These are phyloP conservation scores for Dichetophora obliterata DNA, from an alignment of 2,888 invertebrate genomes.

Conservation along the genomic window DNA sequence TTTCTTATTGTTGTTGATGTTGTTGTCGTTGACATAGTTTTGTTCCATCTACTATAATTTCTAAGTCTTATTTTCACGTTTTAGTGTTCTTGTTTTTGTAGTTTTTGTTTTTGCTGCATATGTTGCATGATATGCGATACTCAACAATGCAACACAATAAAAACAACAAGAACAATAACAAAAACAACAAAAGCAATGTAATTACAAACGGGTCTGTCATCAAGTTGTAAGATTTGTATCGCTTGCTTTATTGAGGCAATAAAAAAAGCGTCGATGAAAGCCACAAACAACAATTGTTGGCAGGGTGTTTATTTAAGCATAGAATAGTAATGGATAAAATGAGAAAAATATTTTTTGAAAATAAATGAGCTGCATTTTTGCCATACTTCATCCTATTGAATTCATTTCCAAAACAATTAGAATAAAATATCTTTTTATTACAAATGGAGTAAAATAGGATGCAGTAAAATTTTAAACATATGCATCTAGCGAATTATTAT, in stretches of 20 bases:
- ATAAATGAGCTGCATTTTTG: too few species aligned
- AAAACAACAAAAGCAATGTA: background rate
- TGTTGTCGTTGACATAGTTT: conserved; percentile 2
- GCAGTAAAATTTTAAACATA: too few species aligned
- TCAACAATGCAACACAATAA: conserved; percentile 4
- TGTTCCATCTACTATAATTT: background rate
- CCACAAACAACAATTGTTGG: too few species aligned
- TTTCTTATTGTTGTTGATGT: conserved; percentile 2
- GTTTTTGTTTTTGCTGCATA: conserved; percentile 15
- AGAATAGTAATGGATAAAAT: too few species aligned
- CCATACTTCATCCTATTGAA: too few species aligned
- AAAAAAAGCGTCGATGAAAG: too few species aligned
- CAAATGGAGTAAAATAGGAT: too few species aligned
- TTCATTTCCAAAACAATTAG: too few species aligned
- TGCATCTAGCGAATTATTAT: too few species aligned
- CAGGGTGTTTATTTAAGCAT: too few species aligned
- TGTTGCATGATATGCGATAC: conserved; percentile 29
- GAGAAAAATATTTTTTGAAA: too few species aligned
- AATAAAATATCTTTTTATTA: too few species aligned
- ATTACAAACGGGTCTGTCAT: conserved; percentile 27
- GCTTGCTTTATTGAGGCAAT: background rate
- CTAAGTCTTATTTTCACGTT: background rate
- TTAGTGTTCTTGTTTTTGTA: background rate
- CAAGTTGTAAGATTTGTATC: conserved; percentile 26
- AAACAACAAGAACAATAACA: conserved; percentile 1